Percentiles rank a stretch among this genome's conserved stretches.
phyloP scores from a whole-genome alignment of 2,797 vertebrate species.

The Masticophis lateralis region DNA sequence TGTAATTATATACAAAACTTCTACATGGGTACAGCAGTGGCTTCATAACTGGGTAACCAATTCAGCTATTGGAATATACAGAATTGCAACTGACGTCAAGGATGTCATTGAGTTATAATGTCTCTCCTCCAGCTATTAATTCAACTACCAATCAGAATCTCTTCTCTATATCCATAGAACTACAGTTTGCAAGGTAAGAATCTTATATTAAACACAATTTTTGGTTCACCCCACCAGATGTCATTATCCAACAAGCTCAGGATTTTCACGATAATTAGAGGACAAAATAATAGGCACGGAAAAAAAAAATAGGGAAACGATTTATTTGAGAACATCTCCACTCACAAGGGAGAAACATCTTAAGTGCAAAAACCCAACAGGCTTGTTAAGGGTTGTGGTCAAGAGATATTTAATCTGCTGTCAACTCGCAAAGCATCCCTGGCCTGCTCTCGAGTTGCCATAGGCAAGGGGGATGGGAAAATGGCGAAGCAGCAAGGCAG shows the following conservation, averaged over 20 bases:
- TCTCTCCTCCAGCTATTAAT: background rate
- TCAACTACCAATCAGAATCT: background rate
- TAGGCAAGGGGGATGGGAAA: too few relatives aligned
- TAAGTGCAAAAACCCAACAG: background rate
- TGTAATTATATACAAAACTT: background rate
- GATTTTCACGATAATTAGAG: background rate
- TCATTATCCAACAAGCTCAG: slow-evolving; percentile 40
- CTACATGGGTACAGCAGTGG: background rate
- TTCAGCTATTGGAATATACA: background rate
- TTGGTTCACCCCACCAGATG: slow-evolving; percentile 54
- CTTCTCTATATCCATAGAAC: background rate
- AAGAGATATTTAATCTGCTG: too few relatives aligned
- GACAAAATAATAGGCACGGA: background rate
- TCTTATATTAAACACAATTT: background rate
- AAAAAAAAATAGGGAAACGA: background rate
- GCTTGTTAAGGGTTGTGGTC: background rate
- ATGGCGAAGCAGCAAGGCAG: too few relatives aligned
- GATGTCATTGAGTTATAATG: background rate
- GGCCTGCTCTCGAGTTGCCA: too few relatives aligned
- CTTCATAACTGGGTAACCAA: background rate
- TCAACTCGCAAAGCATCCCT: too few relatives aligned
- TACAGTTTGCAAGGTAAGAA: background rate
- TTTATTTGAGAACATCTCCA: background rate
- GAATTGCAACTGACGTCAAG: background rate
- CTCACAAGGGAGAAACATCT: background rate